phyloP scores from a whole-genome alignment of 2,888 invertebrate species.

The Nemotelus pantherinus region DNA sequence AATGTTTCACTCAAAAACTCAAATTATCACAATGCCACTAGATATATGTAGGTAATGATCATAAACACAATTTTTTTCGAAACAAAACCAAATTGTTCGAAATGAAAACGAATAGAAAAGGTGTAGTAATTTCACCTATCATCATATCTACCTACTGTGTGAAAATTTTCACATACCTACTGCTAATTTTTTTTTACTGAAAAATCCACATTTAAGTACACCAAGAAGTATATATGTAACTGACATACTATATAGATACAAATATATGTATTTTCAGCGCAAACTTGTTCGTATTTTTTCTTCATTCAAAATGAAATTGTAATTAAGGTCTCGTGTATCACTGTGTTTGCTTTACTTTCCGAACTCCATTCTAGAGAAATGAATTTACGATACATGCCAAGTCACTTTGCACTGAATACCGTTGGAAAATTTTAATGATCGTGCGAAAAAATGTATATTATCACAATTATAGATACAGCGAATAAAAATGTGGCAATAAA shows the following conservation, averaged over 20 bases:
- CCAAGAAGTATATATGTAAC: slow-evolving; percentile 6
- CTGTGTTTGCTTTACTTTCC: too few relatives aligned
- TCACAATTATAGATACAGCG: not conserved
- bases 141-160: too few relatives aligned
- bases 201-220: too few relatives aligned
- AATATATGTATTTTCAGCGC: not conserved
- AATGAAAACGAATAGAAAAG: slow-evolving; percentile 42
- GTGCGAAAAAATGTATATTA: not conserved
- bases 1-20: too few relatives aligned
- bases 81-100: not conserved
- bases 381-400: not conserved
- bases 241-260: not conserved
- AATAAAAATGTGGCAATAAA: not conserved
- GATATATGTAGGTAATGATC: too few relatives aligned
- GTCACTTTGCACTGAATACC: not conserved
- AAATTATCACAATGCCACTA: too few relatives aligned
- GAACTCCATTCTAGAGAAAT: too few relatives aligned
- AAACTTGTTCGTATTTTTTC: not conserved
- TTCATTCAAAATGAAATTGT: not conserved
- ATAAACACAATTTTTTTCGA: too few relatives aligned
- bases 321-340: not conserved
- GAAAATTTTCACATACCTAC: too few relatives aligned
- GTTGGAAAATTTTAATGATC: not conserved
- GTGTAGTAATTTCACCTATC: slow-evolving; percentile 5
- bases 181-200: too few relatives aligned